A percentile compares a stretch with the other conserved stretches of the same genome.
phyloP scores from a whole-genome alignment of 2,797 vertebrate species.

The Myotis vivesi region DNA sequence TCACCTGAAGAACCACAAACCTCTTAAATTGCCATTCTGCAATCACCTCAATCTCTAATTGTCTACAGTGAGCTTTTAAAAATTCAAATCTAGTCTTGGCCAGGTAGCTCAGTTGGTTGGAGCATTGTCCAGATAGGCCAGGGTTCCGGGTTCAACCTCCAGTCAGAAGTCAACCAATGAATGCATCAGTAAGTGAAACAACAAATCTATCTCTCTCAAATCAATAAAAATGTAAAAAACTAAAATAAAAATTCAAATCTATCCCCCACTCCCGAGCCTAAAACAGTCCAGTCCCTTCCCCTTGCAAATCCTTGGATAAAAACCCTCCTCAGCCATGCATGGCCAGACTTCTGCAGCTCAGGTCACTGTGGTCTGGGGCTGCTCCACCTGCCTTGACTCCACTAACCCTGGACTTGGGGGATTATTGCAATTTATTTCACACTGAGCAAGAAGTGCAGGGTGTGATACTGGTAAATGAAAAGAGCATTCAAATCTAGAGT shows the following conservation, averaged over 20 bases:
- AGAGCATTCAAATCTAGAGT: not conserved
- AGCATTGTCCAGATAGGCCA: not conserved
- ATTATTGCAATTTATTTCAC: not conserved
- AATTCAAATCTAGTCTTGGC: not conserved
- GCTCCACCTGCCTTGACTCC: not conserved
- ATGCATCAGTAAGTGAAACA: not conserved
- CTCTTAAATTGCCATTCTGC: not conserved
- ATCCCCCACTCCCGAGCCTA: not conserved
- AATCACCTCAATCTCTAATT: not conserved
- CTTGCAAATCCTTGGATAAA: not conserved
- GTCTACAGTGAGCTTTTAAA: not conserved
- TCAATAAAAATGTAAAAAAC: not conserved
- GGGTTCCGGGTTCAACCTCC: not conserved
- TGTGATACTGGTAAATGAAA: not conserved
- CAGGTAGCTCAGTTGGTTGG: not conserved
- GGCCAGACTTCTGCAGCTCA: not conserved
- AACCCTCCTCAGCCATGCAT: not conserved
- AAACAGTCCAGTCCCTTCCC: not conserved
- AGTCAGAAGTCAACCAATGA: not conserved
- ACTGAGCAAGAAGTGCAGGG: not conserved
- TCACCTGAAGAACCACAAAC: not conserved
- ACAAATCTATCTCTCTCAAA: not conserved
- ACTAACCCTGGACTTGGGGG: not conserved
- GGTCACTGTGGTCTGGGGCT: not conserved
- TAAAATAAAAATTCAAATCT: not conserved